Conservation (phyloP, 1,140 invertebrate genomes). For the Listronotus oregonensis region DNA sequence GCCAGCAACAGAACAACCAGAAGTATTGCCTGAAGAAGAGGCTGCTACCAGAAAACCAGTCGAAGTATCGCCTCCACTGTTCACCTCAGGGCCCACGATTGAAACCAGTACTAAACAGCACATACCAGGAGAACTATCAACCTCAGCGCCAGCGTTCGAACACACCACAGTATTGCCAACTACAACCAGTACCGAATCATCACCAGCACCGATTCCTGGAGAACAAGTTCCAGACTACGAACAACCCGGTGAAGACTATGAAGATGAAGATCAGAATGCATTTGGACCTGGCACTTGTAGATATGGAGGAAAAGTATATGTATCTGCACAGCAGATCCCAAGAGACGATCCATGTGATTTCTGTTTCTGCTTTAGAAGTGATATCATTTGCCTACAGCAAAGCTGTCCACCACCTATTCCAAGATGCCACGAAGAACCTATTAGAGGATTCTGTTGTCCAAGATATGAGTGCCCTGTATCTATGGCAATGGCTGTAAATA, state of each 20-base stretch:
- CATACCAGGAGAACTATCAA: constrained; percentile 44
- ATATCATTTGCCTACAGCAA: constrained; percentile 93
- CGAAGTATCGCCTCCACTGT: constrained; percentile 25
- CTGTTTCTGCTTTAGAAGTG: constrained; percentile 95
- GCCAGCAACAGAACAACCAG: background rate
- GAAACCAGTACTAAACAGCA: constrained; percentile 32
- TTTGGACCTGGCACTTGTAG: constrained; percentile 86
- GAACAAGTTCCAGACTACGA: constrained; percentile 49
- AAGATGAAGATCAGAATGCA: constrained; percentile 72
- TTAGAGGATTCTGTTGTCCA: constrained; percentile 92
- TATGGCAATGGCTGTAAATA: constrained; percentile 76
- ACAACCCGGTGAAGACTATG: constrained; percentile 63
- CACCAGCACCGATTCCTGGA: constrained; percentile 34
- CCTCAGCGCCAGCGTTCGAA: constrained; percentile 36
- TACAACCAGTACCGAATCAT: constrained; percentile 41
- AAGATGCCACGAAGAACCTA: constrained; percentile 88
- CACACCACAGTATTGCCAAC: constrained; percentile 31
- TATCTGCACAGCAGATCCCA: constrained; percentile 93
- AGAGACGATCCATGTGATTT: constrained; percentile 93
- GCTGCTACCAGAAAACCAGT: constrained; percentile 8
- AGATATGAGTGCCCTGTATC: constrained; percentile 91
- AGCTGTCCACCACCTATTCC: constrained; percentile 92
- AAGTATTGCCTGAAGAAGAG: constrained; percentile 10
- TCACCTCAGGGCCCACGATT: constrained; percentile 37
- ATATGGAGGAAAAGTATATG: constrained; percentile 89